Base-by-base conservation (phyloP, 1,140 invertebrate species). In the Meloidogyne floridensis region DNA sequence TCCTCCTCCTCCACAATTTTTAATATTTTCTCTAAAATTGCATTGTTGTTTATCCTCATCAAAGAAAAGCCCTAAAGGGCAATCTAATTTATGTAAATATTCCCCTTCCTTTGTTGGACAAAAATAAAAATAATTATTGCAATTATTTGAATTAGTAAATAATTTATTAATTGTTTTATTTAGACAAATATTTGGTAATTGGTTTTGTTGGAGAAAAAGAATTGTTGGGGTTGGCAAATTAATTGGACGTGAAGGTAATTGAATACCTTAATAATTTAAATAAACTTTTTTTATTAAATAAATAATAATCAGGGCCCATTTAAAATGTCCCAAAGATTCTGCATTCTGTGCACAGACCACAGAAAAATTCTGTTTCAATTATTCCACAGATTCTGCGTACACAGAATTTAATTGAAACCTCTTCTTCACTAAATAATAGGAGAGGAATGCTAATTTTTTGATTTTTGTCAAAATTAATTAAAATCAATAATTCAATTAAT, bases 31-130 rank as follows among this genome's bases (percentile, higher is more conserved):
- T 18, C 59, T 69, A 11, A 71, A 51, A 51, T 79, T 65, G 20
- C 77, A 79, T 51, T 79, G 77, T 18, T 69, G 18, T 11, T 54
- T 54, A 7, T 32, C 77, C 5, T 69, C 77, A 72, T 79, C 77
- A 72, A 42, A 79, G 11, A 79, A 79, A 69, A 79, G 59, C 9
- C 77, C 77, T 20, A 79, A 79, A 5, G 77, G 77, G n/a, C 77
- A 79, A 72, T 79, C 56, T 72, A 79, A 53, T 71, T 79, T 65
- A 72, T 53, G 9, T 18, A 72, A 72, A 20, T 71, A 54, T 74
- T 54, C 18, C 10, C 59, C 77, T 69, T 65, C 4, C 1, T 65
- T 65, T 65, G 18, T 51, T 8, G 65, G 51, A 51, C 77, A 79
- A 18, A 56, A 54, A 72, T 69, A 79, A 47, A 79, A 79, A 20